A percentile compares a stretch with the other conserved stretches of the same genome.
These are phyloP conservation scores for Catalaphyllia jardinei DNA, from an alignment of 64 coral and sea anemone species.

Conservation along the genomic window DNA sequence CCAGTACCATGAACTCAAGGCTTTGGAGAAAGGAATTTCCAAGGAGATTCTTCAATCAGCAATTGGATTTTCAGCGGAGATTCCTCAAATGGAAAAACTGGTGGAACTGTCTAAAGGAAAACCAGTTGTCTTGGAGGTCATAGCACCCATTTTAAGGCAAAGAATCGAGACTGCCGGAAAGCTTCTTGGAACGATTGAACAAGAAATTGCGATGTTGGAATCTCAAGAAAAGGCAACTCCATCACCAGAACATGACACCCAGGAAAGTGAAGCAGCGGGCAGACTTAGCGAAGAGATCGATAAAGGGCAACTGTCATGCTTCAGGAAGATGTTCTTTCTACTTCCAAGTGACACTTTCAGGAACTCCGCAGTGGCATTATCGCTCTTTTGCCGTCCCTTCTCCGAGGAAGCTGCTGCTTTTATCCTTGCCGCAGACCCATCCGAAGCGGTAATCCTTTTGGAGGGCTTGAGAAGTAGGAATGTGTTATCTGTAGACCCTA, in stretches of 20 bases:
- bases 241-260: neutral
- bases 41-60: neutral
- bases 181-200: neutral
- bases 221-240: neutral
- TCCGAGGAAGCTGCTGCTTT: neutral
- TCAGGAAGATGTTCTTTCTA: neutral
- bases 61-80: neutral
- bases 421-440: neutral
- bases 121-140: neutral
- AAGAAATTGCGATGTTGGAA: neutral
- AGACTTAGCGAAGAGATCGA: neutral
- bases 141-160: neutral
- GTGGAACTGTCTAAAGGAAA: neutral
- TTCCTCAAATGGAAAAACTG: neutral
- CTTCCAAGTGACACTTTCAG: neutral
- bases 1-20: neutral
- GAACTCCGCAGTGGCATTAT: neutral
- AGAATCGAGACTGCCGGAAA: neutral
- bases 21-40: neutral
- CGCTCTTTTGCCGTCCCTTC: neutral
- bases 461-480: neutral
- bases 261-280: neutral
- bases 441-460: neutral
- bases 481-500: neutral
- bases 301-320: neutral